Conservation (phyloP, 2,888 invertebrate genomes). For the Halictus quadricinctus region DNA sequence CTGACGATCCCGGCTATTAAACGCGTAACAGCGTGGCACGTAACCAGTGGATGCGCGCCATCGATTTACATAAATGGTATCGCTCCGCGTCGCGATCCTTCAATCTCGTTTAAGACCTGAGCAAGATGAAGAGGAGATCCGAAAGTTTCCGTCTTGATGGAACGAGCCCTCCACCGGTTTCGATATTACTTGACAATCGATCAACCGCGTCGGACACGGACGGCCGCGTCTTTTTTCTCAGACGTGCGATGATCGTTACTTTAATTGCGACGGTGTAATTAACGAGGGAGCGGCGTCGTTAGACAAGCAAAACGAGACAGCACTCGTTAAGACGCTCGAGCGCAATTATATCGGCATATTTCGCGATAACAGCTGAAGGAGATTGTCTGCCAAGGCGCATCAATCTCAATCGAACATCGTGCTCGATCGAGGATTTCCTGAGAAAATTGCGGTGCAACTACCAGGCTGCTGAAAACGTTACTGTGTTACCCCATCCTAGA, state of each 20-base stretch:
- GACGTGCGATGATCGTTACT: neutral
- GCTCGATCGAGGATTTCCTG: neutral
- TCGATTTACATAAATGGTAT: slow-evolving; percentile 51
- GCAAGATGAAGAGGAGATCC: neutral
- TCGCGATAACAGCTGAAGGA: slow-evolving; percentile 25
- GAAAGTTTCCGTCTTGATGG: slow-evolving; percentile 8
- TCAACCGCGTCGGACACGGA: neutral
- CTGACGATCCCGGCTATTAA: slow-evolving; percentile 20
- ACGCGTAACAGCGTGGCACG: slow-evolving; percentile 9
- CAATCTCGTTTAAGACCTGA: slow-evolving; percentile 20
- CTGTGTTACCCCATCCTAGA: too few relatives aligned
- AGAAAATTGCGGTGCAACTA: neutral
- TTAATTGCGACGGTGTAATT: slow-evolving; percentile 49
- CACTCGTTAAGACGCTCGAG: slow-evolving; percentile 35
- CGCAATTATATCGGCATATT: slow-evolving; percentile 54
- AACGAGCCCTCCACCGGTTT: neutral
- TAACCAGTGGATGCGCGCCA: slow-evolving; percentile 12
- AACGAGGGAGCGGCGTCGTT: slow-evolving; percentile 27
- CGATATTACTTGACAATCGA: slow-evolving; percentile 12
- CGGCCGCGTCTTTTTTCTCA: neutral
- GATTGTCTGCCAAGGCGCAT: slow-evolving; percentile 34
- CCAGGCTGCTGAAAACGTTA: too few relatives aligned
- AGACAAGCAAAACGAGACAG: slow-evolving; percentile 13
- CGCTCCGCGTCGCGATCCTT: neutral
- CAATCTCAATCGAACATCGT: slow-evolving; percentile 12